These are phyloP conservation scores for Columba janthina DNA, from an alignment of 2,113 vertebrate genomes.

Conservation along the genomic window DNA sequence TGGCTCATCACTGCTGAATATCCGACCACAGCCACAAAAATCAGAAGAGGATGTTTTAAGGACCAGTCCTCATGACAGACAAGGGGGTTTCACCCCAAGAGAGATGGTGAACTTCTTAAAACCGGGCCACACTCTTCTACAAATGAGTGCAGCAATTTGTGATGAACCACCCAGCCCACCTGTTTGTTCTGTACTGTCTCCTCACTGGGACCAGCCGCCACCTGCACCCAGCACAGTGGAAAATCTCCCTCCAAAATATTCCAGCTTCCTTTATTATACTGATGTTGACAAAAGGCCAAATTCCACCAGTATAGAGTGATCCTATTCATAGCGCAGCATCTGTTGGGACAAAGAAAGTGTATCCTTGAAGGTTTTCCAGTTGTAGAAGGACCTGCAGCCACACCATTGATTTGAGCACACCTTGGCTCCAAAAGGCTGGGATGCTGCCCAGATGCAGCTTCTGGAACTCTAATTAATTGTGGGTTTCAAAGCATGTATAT, in stretches of 20 bases:
- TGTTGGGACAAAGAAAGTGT: background rate
- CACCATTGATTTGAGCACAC: background rate
- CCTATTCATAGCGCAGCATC: background rate
- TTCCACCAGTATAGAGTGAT: background rate
- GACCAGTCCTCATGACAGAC: background rate
- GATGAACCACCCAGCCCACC: background rate
- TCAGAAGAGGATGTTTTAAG: constrained; percentile 3
- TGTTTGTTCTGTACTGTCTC: background rate
- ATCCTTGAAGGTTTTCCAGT: background rate
- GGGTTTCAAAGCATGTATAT: background rate
- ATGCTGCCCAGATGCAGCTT: background rate
- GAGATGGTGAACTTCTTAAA: background rate
- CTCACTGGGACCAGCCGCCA: background rate
- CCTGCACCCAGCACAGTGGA: background rate
- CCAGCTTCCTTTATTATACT: background rate
- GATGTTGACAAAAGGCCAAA: background rate
- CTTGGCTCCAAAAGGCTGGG: background rate
- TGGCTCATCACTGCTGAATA: background rate
- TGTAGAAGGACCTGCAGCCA: background rate
- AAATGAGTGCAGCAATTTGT: background rate
- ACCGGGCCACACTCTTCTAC: background rate
- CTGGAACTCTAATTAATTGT: background rate
- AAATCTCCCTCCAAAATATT: constrained; percentile 20
- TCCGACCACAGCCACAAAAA: background rate
- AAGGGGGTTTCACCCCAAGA: background rate